Evolutionary conservation across 2,113 vertebrate genomes (phyloP), one percentile per base, ranked within the genome.

Genomic region (Tricholaema leucomelas): DNA sequence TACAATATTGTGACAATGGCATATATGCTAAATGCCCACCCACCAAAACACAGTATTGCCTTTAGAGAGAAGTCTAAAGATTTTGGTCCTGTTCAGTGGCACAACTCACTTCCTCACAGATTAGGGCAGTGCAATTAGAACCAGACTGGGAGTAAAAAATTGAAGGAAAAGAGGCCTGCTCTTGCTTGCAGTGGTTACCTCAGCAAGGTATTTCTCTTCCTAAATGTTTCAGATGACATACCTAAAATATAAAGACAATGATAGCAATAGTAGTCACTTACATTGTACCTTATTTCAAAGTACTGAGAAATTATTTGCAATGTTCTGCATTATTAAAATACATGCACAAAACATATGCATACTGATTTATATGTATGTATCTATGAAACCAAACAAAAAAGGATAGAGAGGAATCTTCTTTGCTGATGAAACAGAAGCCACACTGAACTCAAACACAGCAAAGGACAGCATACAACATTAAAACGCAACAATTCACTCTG

Each of bases 101-200:
- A 89, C 55, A 55, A 20, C 36, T 52, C 33, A 13, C 15, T 30
- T 16, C 35, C 9, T 50, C 72, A 36, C 33, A 82, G 25, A 33
- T 9, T 5, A 70, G 19, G 21, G 30, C 46, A 72, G 17, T n/a
- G 81, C 55, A n/a, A 42, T 40, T 63, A 81, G 36, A 79, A 75
- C 19, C 0, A 2, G 23, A 66, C 0, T 38, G 19, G 17, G 63
- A 60, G 56, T 3, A 35, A 65, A 21, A 81, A 72, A 54, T 0
- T 2, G n/a, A 75, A 87, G 30, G 71, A 64, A 55, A 74, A 75
- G 30, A 54, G 8, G 11, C 48, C 16, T 54, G 18, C 15, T 63
- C 44, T 61, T 81, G 63, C 16, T 25, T 48, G 16, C 85, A 31
- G 46, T 38, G 18, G 18, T 85, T 44, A 50, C 13, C 44, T 75